A percentile compares a stretch with the other conserved stretches of the same genome.
Evolutionary conservation across 1,140 invertebrate genomes (phyloP).

Genomic region (Hyphantria cunea): DNA sequence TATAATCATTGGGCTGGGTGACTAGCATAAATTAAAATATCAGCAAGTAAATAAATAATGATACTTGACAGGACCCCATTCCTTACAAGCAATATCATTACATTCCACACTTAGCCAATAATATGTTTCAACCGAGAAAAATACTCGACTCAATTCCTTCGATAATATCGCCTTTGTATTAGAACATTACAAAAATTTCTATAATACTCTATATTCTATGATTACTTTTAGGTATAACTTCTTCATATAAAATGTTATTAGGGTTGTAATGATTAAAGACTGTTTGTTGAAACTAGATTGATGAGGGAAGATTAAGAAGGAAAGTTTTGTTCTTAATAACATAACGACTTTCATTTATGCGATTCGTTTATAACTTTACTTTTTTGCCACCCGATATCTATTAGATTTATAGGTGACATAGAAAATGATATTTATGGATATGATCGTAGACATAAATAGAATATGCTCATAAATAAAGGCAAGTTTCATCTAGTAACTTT

Average conservation of each 20-base stretch:
- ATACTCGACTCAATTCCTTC: not conserved
- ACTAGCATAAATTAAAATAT: too few species aligned
- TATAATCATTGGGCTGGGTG: too few species aligned
- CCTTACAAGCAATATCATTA: too few species aligned
- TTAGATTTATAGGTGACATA: slow-evolving; percentile 22
- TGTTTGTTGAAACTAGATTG: slow-evolving; percentile 11
- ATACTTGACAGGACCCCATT: too few species aligned
- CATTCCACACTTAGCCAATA: too few species aligned
- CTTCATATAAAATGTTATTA: slow-evolving; percentile 27
- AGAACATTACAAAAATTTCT: slow-evolving; percentile 20
- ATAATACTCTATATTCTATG: slow-evolving; percentile 8
- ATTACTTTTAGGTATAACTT: slow-evolving; percentile 20
- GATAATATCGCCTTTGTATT: slow-evolving; percentile 16
- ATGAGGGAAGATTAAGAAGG: slow-evolving; percentile 15
- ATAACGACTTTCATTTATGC: slow-evolving; percentile 19
- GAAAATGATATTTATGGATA: too few species aligned
- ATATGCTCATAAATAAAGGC: too few species aligned
- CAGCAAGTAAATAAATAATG: too few species aligned
- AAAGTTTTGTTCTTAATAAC: slow-evolving; percentile 24
- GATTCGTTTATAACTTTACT: slow-evolving; percentile 14
- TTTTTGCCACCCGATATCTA: slow-evolving; percentile 14
- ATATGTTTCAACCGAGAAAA: not conserved
- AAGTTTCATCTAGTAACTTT: too few species aligned
- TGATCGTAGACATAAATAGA: too few species aligned
- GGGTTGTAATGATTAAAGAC: slow-evolving; percentile 15